Conservation (phyloP, 2,888 invertebrate species). For the Cerceris ruficornis region DNA sequence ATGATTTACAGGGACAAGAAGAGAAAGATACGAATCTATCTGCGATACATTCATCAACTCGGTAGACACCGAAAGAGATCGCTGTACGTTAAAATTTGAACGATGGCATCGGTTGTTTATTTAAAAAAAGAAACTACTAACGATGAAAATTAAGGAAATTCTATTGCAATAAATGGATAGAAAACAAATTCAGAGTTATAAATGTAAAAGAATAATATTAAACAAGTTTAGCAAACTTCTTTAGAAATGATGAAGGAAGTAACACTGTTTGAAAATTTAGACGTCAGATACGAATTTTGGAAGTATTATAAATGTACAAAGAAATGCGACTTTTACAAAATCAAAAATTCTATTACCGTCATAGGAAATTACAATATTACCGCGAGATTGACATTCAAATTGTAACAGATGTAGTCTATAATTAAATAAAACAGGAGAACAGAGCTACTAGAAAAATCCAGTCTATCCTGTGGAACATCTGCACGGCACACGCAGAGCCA, state of each 20-base stretch:
- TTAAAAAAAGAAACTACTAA: no score
- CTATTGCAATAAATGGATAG: no score
- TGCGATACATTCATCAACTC: slow-evolving; percentile 61
- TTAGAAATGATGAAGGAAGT: no score
- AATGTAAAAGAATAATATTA: no score
- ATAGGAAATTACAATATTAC: not conserved
- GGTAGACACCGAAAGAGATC: slow-evolving; percentile 51
- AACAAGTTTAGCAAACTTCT: no score
- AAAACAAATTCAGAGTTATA: no score
- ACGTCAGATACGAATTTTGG: no score
- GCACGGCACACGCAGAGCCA: slow-evolving; percentile 65
- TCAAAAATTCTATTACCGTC: no score
- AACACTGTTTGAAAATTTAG: no score
- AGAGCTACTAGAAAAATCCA: not conserved
- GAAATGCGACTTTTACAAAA: no score
- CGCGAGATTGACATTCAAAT: not conserved
- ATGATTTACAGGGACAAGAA: slow-evolving; percentile 75
- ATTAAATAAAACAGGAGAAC: not conserved
- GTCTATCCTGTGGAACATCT: slow-evolving; percentile 53
- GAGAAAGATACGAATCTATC: slow-evolving; percentile 69
- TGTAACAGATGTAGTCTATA: not conserved
- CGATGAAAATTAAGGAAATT: no score
- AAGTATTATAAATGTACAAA: no score
- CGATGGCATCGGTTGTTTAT: not conserved
- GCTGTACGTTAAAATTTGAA: slow-evolving; percentile 11